Percentiles rank a stretch among this genome's conserved stretches.
Evolutionary conservation across 2,797 vertebrate genomes (phyloP).

Genomic region (Vireo griseus): DNA sequence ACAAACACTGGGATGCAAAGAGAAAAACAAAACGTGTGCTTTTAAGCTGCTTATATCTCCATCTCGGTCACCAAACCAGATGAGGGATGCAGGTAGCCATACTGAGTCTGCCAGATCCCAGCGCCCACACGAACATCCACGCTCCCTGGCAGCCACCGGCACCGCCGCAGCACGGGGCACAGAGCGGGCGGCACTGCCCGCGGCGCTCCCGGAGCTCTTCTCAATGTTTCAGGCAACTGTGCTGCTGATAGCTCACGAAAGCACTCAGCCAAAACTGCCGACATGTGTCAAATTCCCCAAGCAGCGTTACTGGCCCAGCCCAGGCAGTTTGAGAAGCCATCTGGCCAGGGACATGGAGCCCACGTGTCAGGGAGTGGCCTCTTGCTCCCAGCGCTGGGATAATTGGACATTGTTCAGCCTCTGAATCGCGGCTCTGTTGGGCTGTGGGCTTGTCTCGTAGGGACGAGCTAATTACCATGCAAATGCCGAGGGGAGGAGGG

Average conservation of each 20-base stretch:
- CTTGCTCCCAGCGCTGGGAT: background rate
- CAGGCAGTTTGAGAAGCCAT: background rate
- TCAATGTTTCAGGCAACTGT: background rate
- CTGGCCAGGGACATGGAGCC: background rate
- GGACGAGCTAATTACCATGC: constrained; percentile 7
- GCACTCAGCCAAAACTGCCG: background rate
- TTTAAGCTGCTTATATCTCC: background rate
- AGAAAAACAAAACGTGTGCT: background rate
- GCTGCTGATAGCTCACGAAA: background rate
- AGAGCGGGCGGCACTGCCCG: fast-evolving
- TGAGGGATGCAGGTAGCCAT: background rate
- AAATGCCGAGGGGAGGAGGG: constrained; percentile 9
- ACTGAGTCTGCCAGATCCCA: background rate
- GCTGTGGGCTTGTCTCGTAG: background rate
- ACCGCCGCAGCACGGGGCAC: background rate
- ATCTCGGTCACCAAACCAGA: background rate
- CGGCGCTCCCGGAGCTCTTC: fast-evolving
- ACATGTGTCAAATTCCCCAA: constrained; percentile 9
- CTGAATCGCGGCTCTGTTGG: constrained; percentile 46
- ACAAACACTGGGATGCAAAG: background rate
- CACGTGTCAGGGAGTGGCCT: background rate
- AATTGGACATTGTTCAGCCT: constrained; percentile 49
- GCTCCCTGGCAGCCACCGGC: background rate
- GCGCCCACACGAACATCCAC: fast-evolving
- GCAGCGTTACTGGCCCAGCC: background rate